A percentile compares a stretch with the other conserved stretches of the same genome.
Conservation (phyloP, 2,113 vertebrate genomes). For the Desmodus rotundus region DNA sequence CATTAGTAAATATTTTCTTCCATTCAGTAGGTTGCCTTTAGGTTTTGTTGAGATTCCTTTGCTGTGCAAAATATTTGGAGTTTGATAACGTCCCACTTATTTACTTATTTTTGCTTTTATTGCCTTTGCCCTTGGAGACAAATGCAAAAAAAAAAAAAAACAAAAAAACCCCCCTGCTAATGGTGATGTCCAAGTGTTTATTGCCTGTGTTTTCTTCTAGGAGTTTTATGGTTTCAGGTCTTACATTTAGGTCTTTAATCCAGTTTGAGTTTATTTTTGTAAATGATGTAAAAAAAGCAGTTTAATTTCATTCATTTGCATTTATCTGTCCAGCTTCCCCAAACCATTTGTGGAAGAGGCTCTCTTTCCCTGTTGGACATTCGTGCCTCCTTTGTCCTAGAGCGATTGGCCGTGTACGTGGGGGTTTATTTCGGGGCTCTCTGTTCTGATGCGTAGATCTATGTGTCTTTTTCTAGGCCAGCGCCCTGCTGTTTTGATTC, state of each 20-base stretch:
- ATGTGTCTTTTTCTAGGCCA: background rate
- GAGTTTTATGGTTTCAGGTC: background rate
- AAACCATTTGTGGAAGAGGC: background rate
- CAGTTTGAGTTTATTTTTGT: background rate
- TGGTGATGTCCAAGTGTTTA: background rate
- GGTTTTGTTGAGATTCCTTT: background rate
- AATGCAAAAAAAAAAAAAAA: background rate
- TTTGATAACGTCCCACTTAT: background rate
- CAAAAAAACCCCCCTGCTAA: background rate
- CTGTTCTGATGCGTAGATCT: background rate
- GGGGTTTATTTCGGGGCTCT: background rate
- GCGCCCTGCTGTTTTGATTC: background rate
- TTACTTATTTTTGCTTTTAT: background rate
- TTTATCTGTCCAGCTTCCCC: background rate
- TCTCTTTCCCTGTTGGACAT: rapidly evolving
- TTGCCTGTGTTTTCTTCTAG: background rate
- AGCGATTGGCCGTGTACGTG: background rate
- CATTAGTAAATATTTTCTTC: background rate
- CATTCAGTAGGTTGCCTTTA: background rate
- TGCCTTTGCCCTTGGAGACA: background rate
- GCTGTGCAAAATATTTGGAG: background rate
- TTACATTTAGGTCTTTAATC: background rate
- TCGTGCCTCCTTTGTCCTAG: background rate
- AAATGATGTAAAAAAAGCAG: background rate
- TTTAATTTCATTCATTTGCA: background rate